Percentiles rank a stretch among this genome's conserved stretches.
phyloP scores from a whole-genome alignment of 2,113 vertebrate species.

The Nannobrachium achirus region DNA sequence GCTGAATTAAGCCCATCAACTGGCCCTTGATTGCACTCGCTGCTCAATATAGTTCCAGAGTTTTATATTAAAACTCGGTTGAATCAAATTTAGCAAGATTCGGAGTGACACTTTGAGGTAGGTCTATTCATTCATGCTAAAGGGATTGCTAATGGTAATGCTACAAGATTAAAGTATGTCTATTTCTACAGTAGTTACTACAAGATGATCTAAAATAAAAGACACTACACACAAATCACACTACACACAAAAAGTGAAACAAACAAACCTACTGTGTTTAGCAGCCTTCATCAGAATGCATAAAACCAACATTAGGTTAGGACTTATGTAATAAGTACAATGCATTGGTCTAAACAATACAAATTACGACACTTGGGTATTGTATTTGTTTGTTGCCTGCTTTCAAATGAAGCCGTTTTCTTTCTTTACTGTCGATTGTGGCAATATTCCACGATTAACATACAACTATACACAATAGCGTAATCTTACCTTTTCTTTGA shows the following conservation, averaged over 20 bases:
- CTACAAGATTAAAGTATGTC: neutral
- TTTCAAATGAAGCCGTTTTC: neutral
- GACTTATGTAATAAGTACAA: neutral
- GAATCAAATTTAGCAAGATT: too few species aligned
- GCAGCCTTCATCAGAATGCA: constrained; percentile 42
- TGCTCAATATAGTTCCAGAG: too few species aligned
- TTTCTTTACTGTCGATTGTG: too few species aligned
- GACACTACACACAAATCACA: constrained; percentile 6
- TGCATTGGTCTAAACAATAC: neutral
- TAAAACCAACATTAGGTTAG: constrained; percentile 41
- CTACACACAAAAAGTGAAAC: constrained; percentile 24
- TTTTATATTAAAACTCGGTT: too few species aligned
- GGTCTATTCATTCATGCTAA: too few species aligned
- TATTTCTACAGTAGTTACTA: neutral
- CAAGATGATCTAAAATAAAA: neutral
- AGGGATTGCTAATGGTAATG: neutral
- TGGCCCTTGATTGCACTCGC: neutral
- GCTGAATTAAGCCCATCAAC: constrained; percentile 10
- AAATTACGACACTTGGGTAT: too few species aligned
- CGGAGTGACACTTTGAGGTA: too few species aligned
- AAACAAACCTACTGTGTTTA: constrained; percentile 46
- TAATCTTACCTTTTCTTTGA: neutral
- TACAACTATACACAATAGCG: too few species aligned
- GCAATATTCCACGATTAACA: too few species aligned
- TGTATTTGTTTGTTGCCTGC: neutral